Percentiles rank a stretch among this genome's conserved stretches.
Evolutionary conservation across 2,888 invertebrate genomes (phyloP).

Genomic region (Volucella inanis): DNA sequence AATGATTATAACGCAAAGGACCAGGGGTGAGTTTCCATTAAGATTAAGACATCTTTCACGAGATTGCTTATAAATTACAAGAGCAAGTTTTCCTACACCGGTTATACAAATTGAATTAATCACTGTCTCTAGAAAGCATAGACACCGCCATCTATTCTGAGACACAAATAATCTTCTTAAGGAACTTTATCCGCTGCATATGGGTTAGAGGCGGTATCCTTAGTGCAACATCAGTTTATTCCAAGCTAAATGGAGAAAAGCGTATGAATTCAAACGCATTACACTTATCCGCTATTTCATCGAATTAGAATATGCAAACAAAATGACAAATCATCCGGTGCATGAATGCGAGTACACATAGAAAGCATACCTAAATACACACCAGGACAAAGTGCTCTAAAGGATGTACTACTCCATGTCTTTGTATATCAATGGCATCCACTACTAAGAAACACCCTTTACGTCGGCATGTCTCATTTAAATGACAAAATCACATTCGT

Average conservation of each 20-base stretch:
- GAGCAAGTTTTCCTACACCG: too few species aligned
- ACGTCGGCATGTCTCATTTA: conserved; percentile 69
- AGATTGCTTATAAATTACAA: too few species aligned
- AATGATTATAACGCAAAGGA: too few species aligned
- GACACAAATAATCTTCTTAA: too few species aligned
- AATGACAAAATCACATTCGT: conserved; percentile 72
- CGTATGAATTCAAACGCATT: conserved; percentile 64
- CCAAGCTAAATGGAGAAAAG: conserved; percentile 43
- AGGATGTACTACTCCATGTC: not conserved
- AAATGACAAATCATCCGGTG: conserved; percentile 63
- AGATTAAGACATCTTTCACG: too few species aligned
- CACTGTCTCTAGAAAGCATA: too few species aligned
- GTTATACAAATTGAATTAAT: too few species aligned
- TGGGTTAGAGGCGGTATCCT: conserved; percentile 27
- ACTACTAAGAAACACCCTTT: conserved; percentile 15
- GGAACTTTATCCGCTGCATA: not conserved
- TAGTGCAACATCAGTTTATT: conserved; percentile 58
- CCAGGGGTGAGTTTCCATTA: too few species aligned
- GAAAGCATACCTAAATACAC: too few species aligned
- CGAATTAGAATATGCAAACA: conserved; percentile 68
- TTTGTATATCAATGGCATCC: conserved; percentile 24
- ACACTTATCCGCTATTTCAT: conserved; percentile 67
- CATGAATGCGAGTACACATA: not conserved
- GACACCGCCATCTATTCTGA: too few species aligned
- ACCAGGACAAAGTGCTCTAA: conserved; percentile 3